Percentiles rank a stretch among this genome's conserved stretches.
phyloP scores from a whole-genome alignment of 2,113 vertebrate species.

The Aptenodytes forsteri region DNA sequence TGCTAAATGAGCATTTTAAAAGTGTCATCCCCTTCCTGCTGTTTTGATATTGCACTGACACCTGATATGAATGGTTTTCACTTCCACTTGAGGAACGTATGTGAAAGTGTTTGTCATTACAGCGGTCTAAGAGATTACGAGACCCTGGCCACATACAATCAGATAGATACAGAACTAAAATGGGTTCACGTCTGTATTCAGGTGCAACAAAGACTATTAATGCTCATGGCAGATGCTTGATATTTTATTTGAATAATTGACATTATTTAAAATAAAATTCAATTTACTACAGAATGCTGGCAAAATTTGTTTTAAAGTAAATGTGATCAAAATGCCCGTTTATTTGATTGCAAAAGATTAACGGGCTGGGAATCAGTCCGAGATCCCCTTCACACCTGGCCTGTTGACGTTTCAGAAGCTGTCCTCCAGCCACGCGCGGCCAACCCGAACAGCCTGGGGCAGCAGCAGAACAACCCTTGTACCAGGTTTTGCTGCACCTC shows the following conservation, averaged over 20 bases:
- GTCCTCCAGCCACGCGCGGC: fast-evolving
- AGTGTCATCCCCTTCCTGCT: background rate
- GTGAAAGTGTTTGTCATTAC: background rate
- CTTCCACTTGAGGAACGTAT: background rate
- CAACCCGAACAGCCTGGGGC: fast-evolving
- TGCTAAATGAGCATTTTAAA: background rate
- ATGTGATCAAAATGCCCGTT: background rate
- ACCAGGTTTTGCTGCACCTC: background rate
- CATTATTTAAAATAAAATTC: conserved; percentile 34
- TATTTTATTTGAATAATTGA: background rate
- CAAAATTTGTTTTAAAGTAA: background rate
- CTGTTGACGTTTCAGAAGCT: background rate
- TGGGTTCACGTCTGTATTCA: background rate
- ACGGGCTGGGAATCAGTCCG: fast-evolving
- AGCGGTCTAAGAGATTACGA: background rate
- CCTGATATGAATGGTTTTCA: background rate
- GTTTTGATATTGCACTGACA: background rate
- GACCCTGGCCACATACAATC: background rate
- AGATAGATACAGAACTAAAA: background rate
- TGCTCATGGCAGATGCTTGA: background rate
- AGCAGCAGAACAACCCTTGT: background rate
- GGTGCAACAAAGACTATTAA: background rate
- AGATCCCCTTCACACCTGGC: background rate
- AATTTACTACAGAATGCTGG: background rate
- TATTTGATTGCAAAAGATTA: background rate